A percentile compares a stretch with the other conserved stretches of the same genome.
Evolutionary conservation across 2,888 invertebrate species (phyloP).

Genomic region (Drosophila fulvimacula): DNA sequence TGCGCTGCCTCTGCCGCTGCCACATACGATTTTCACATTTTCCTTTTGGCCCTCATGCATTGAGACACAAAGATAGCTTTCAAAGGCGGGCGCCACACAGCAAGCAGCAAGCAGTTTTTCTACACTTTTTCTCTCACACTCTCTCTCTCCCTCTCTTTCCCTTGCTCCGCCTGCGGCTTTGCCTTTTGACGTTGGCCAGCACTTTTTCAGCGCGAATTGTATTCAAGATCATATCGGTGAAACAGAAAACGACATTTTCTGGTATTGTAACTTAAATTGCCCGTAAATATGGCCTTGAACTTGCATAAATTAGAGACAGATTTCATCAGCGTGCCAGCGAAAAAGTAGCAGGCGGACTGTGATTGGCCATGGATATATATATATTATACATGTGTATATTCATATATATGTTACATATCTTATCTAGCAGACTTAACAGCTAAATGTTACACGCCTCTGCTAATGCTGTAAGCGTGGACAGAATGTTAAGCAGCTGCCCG

Average conservation of each 20-base stretch:
- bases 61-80: conserved; percentile 29
- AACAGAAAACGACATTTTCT: conserved; percentile 3
- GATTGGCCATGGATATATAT: neutral
- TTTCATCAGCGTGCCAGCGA: conserved; percentile 4
- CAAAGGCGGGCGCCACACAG: conserved; percentile 31
- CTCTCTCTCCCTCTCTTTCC: neutral
- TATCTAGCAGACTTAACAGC: neutral
- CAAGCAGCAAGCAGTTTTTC: conserved; percentile 10
- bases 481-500: neutral
- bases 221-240: conserved; percentile 12
- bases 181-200: conserved; percentile 1
- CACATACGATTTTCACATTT: conserved; percentile 4
- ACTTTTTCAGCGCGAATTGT: conserved; percentile 4
- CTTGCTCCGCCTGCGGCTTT: neutral
- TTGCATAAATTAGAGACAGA: conserved; percentile 7
- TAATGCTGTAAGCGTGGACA: neutral
- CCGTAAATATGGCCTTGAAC: conserved; percentile 9
- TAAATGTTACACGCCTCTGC: neutral
- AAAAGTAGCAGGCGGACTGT: neutral
- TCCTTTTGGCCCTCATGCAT: conserved; percentile 15
- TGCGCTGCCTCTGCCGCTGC: neutral
- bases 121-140: neutral
- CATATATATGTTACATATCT: neutral
- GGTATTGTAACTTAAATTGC: conserved; percentile 6
- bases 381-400: neutral